Evolutionary conservation across 53 echinoderm and acorn worm species (phyloP), one percentile per base, ranked within the genome.

Genomic region (Mesocentrotus franciscanus): DNA sequence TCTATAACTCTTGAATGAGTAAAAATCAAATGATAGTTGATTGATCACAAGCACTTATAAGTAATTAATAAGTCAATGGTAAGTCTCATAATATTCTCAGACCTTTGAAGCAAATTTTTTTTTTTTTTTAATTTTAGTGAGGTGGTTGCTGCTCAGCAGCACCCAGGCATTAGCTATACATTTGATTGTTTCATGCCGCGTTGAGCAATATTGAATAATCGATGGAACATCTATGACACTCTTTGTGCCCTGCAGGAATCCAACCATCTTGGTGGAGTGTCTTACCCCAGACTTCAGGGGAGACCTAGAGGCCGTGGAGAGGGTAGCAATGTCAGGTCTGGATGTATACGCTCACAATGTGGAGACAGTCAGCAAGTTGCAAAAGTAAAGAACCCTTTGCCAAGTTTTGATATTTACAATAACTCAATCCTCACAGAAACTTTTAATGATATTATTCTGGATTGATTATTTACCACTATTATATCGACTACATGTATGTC

Each of bases 321-420:
- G 92, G 55, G 96, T 99, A 66, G 99, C 97, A 6, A 27, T 42
- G 20, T 99, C 99, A n/a, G 99, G 99, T 1, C 95, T 99, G 26
- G 97, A 99, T 85, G 99, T 99, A 17, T 99, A 96, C 96, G 99
- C 99, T 66, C 99, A 98, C 90, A 99, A 99, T 94, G 94, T 99
- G 22, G 99, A 99, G 90, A 99, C 99, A 26, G 99, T 99, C 20
- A 97, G 96, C 27, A 96, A 95, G 91, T 92, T 99, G 62, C 98
- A 98, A 90, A 96, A 93, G 99, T 99, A 61, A 93, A 79, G 35
- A 26, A 68, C 13, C 27, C 8, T 6, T 10, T 60, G 8, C 5
- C 0, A 20, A 42, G 1, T 39, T 9, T 18, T 81, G 36, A 81
- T 8, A 81, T 35, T 81, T 9, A 39, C 3, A 71, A 24, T 26